phyloP scores from a whole-genome alignment of 2,113 vertebrate genomes.

The Cephalopterus ornatus region DNA sequence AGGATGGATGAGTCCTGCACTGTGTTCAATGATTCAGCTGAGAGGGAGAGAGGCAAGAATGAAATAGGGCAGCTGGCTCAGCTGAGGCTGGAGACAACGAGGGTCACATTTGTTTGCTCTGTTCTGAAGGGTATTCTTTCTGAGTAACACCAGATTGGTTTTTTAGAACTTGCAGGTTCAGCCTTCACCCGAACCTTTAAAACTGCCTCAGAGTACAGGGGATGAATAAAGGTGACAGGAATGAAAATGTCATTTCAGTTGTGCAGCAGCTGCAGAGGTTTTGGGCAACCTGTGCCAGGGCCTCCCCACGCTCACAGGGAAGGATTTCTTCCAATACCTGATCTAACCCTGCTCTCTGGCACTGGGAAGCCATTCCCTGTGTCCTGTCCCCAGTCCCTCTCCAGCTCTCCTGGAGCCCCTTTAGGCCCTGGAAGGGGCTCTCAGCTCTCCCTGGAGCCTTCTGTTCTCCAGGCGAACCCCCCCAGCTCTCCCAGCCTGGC shows the following conservation, averaged over 20 bases:
- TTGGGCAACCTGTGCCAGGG: background rate
- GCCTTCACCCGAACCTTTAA: slow-evolving; percentile 25
- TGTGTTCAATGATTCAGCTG: background rate
- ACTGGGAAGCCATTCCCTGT: background rate
- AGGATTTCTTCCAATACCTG: background rate
- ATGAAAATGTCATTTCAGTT: background rate
- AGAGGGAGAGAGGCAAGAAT: background rate
- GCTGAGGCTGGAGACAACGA: background rate
- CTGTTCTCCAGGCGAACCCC: background rate
- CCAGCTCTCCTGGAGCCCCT: background rate
- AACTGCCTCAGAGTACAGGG: background rate
- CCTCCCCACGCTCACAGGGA: background rate
- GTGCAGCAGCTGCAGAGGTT: background rate
- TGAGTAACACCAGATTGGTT: background rate
- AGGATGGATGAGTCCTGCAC: background rate
- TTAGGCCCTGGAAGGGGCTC: background rate
- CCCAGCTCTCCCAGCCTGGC: background rate
- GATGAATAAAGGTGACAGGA: background rate
- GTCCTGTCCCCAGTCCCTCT: background rate
- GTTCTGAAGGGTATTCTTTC: background rate
- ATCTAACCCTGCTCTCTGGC: background rate
- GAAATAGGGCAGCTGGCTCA: background rate
- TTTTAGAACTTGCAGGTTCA: background rate
- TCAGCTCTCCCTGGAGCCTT: background rate
- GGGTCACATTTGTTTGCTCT: slow-evolving; percentile 13